These are phyloP conservation scores for Campoletis raptor DNA, from an alignment of 2,888 invertebrate genomes.

Conservation along the genomic window DNA sequence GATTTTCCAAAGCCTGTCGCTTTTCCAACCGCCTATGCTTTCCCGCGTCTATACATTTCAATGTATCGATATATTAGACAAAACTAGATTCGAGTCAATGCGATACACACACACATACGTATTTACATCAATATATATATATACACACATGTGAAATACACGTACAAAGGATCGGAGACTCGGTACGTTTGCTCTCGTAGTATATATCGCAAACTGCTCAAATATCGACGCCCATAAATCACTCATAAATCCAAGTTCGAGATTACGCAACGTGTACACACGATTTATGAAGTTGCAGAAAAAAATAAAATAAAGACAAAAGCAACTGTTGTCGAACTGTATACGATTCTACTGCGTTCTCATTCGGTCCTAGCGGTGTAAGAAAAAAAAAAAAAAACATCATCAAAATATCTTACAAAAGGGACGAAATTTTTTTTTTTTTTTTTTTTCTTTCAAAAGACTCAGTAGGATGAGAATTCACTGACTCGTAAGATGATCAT, in stretches of 20 bases:
- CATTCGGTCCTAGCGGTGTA: background rate
- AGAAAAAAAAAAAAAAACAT: background rate
- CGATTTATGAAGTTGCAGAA: conserved; percentile 45
- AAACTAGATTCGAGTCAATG: conserved; percentile 13
- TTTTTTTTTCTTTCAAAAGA: too few species aligned
- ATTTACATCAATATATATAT: background rate
- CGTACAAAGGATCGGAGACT: background rate
- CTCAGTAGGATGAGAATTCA: background rate
- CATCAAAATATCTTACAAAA: background rate
- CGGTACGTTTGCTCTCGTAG: background rate
- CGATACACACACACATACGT: background rate
- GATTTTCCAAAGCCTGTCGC: conserved; percentile 13
- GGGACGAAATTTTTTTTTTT: background rate
- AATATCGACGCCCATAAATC: conserved; percentile 60
- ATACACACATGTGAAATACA: background rate
- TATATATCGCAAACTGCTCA: conserved; percentile 23
- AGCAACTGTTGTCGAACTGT: conserved; percentile 5
- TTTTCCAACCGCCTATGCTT: conserved; percentile 5
- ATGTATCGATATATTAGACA: conserved; percentile 7
- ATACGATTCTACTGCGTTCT: background rate
- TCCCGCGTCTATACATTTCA: background rate
- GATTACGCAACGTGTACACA: conserved; percentile 54
- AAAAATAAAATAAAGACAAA: conserved; percentile 32
- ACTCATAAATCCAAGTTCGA: conserved; percentile 58
- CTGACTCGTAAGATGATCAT: background rate